Percentiles rank a stretch among this genome's conserved stretches.
Conservation (phyloP, 2,113 vertebrate species). For the Psittacus erithacus region DNA sequence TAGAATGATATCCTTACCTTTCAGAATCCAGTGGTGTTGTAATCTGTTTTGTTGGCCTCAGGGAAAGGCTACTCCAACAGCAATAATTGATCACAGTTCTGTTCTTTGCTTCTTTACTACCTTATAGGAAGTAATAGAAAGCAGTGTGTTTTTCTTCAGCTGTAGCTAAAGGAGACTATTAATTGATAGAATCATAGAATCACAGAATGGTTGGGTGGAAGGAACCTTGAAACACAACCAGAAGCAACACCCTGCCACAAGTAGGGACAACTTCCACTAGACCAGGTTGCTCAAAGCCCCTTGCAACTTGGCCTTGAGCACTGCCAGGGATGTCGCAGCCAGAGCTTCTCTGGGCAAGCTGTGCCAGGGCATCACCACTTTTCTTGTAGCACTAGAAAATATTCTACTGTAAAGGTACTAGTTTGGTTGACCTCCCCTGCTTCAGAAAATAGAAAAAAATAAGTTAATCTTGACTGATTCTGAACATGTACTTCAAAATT, state of each 20-base stretch:
- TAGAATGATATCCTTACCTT: neutral
- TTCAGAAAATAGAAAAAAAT: neutral
- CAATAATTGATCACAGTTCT: neutral
- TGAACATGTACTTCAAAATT: neutral
- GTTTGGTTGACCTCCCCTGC: neutral
- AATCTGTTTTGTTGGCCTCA: neutral
- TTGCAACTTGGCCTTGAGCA: too few relatives aligned
- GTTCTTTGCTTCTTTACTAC: neutral
- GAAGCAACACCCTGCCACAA: too few relatives aligned
- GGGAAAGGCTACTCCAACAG: neutral
- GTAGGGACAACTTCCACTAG: too few relatives aligned
- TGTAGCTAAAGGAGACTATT: neutral
- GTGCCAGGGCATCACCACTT: neutral
- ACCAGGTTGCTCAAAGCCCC: too few relatives aligned
- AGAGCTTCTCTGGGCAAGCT: too few relatives aligned
- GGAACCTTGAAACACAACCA: too few relatives aligned
- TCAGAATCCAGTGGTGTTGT: neutral
- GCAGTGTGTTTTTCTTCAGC: neutral
- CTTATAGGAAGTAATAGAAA: neutral
- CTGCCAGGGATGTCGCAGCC: too few relatives aligned
- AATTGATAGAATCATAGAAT: neutral
- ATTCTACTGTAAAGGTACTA: neutral
- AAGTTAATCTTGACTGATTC: neutral
- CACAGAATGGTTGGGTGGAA: too few relatives aligned
- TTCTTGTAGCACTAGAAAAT: neutral